A percentile compares a stretch with the other conserved stretches of the same genome.
These are phyloP conservation scores for Chironex yamaguchii DNA, from an alignment of 30 jellyfish, hydroid and myxozoan species.

Conservation along the genomic window DNA sequence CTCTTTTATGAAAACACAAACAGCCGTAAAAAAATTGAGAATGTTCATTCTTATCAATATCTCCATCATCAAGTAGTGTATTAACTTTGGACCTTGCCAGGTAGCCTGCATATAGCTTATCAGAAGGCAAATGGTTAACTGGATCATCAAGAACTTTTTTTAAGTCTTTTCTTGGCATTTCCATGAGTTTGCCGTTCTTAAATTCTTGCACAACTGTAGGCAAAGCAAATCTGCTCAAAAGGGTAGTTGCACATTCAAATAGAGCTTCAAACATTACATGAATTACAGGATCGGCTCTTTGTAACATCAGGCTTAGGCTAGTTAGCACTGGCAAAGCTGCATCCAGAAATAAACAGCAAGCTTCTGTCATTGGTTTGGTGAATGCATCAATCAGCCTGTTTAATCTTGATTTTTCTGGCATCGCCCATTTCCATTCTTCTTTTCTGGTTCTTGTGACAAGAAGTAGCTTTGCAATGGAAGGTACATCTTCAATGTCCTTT, in stretches of 20 bases:
- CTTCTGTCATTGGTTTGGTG: constrained; percentile 18
- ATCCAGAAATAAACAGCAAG: constrained; percentile 9
- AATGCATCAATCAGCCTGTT: constrained; percentile 28
- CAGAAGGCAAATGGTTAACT: no score
- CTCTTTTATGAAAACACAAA: no score
- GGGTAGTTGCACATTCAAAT: not conserved
- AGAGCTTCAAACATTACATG: constrained; percentile 4
- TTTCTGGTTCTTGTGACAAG: no score
- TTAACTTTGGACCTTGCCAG: no score
- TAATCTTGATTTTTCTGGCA: constrained; percentile 15
- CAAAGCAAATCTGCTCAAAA: constrained; percentile 27
- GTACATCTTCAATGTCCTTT: no score
- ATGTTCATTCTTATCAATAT: no score
- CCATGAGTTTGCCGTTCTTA: constrained; percentile 7
- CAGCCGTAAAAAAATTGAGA: no score
- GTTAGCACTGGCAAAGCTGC: constrained; percentile 27
- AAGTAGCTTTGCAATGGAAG: no score
- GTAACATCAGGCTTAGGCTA: constrained; percentile 21
- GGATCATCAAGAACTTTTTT: no score
- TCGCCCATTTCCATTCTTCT: not conserved
- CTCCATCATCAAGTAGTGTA: no score
- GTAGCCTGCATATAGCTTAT: no score
- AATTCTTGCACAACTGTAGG: constrained; percentile 2
- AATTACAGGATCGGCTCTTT: constrained; percentile 20
- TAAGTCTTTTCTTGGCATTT: no score